A percentile compares a stretch with the other conserved stretches of the same genome.
phyloP scores from a whole-genome alignment of 2,888 invertebrate genomes.

The Lasioglossum zephyrum region DNA sequence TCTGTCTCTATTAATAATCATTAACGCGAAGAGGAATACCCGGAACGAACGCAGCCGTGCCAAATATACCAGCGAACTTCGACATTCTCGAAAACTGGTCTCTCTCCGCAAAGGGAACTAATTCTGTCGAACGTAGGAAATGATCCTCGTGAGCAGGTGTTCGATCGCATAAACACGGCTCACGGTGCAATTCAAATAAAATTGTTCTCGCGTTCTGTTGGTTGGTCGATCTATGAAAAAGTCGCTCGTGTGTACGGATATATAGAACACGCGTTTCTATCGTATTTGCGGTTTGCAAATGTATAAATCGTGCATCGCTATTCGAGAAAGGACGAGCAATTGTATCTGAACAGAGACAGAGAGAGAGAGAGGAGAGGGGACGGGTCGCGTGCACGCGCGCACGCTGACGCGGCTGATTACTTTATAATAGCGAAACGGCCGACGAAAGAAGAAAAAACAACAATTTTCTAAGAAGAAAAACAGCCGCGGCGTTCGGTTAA shows the following conservation, averaged over 20 bases:
- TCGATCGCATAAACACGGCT: neutral
- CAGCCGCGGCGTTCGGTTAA: constrained; percentile 29
- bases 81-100: constrained; percentile 5
- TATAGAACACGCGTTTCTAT: constrained; percentile 19
- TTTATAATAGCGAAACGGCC: constrained; percentile 58
- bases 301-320: constrained; percentile 32
- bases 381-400: neutral
- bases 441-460: constrained; percentile 19
- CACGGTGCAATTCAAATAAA: neutral
- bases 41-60: neutral
- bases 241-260: neutral
- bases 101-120: neutral
- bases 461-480: constrained; percentile 44
- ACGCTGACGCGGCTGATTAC: constrained; percentile 39
- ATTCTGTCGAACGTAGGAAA: neutral
- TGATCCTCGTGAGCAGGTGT: neutral
- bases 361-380: neutral
- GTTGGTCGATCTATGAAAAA: neutral
- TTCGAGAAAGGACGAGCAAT: constrained; percentile 28
- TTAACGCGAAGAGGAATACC: constrained; percentile 1
- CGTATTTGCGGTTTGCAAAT: constrained; percentile 38
- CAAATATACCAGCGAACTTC: constrained; percentile 2
- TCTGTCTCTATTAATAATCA: neutral
- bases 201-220: neutral
- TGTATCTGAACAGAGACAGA: constrained; percentile 19